Base-by-base conservation (phyloP, 2,888 invertebrate species). In the Diplolepis rosae region DNA sequence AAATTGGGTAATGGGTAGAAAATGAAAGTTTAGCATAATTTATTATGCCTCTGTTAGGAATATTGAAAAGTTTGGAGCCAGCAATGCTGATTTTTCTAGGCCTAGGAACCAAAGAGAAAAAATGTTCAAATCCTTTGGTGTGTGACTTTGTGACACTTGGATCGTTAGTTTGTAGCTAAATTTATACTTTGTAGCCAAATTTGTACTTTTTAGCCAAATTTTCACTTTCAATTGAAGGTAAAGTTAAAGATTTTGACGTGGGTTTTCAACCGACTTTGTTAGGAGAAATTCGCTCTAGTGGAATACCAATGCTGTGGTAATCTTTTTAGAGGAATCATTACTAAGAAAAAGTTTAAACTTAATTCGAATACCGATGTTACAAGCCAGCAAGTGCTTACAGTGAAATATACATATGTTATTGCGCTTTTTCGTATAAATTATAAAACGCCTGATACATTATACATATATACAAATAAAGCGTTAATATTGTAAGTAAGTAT, bases 371-470 rank as follows among this genome's bases (percentile, higher is more conserved):
- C 61, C 39, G 61, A 61, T n/a, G 39, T 13, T 61, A n/a, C 6
- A 24, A 39, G 39, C 69, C 74, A 71, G 73, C 69, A 73, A 72
- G 66, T 79, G 72, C 76, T 73, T 77, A 75, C 75, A 73, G 74
- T 74, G 73, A 77, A 79, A 65, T 79, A 78, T 75, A 79, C 75
- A 77, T 75, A 76, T 78, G 78, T 81, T 83, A 80, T 78, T 77
- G 77, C 71, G 82, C 81, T 84, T 84, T 82, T 83, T 81, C 78
- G 72, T 85, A 83, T 84, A 81, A 82, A 84, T 84, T 81, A 81
- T 82, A 75, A 80, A 84, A 76, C 77, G 80, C 79, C 79, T 80
- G 80, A 79, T 77, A 78, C 72, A 77, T 79, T 75, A 80, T 74
- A 76, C 74, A 80, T 80, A 81, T 80, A 80, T 78, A 77, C 75